Evolutionary conservation across 1,140 invertebrate genomes (phyloP), one percentile per base, ranked within the genome.

Genomic region (Papilio helenus): DNA sequence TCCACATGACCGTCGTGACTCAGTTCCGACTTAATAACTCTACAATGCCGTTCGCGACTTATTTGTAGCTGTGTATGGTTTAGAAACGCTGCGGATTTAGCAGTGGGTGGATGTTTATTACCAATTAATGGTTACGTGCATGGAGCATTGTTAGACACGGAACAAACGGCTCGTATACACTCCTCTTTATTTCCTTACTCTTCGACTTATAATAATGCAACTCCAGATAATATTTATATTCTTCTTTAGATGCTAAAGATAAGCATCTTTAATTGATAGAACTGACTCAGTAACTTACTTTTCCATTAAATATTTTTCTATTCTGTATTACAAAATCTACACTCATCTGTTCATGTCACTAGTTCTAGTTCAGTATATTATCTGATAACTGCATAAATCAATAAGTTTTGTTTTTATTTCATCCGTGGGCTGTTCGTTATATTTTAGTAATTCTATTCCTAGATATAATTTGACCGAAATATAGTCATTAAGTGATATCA

Each of bases 1-100:
- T 91, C 86, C 84, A 89, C 83, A 91, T 89, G 90, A 90, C 89
- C 89, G 86, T 85, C 84, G 87, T 94, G 92, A 93, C 85, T 93
- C 92, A 93, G 87, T 76, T 76, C 76, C 84, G 83, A 80, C 85
- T 86, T 87, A 88, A 88, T 86, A 90, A 86, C 86, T 84, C 74
- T 83, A 88, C 85, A 88, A 87, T 89, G 86, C 86, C 51, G 81
- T 85, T 86, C 81, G 83, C 79, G 84, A 86, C 83, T 85, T 88
- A 86, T 86, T 85, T 82, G 87, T 86, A 86, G 82, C 76, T 82
- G 83, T 80, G 72, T 72, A 80, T 79, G 83, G 81, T 82, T 85
- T 88, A 84, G 81, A 82, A 84, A 77, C 79, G 83, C 80, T 81
- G 44, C 81, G 79, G 79, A 87, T 84, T 83, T 83, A 84, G 46